phyloP scores from a whole-genome alignment of 2,888 invertebrate genomes.

The Linnaemya tessellans region DNA sequence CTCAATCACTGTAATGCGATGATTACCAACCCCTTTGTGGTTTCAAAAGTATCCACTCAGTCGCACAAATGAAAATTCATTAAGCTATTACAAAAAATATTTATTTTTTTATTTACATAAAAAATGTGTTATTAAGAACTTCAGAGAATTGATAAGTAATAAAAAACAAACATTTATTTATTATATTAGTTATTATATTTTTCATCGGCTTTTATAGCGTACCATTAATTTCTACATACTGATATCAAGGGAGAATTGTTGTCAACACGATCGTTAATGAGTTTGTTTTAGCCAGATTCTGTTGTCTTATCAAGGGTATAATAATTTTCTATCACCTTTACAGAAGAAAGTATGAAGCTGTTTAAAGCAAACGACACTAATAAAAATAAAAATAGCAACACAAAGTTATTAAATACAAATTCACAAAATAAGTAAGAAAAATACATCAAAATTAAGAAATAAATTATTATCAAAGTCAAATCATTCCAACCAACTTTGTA shows the following conservation, averaged over 20 bases:
- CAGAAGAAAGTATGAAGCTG: slow-evolving; percentile 1
- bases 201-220: background rate
- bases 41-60: no score
- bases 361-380: slow-evolving; percentile 48
- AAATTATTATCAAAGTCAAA: slow-evolving; percentile 68
- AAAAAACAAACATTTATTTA: background rate
- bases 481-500: slow-evolving; percentile 47
- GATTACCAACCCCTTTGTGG: no score
- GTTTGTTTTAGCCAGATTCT: slow-evolving; percentile 25
- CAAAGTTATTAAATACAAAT: slow-evolving; percentile 60
- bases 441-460: slow-evolving; percentile 57
- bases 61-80: no score
- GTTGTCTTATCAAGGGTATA: slow-evolving; percentile 38
- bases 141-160: background rate
- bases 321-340: slow-evolving; percentile 26
- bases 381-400: slow-evolving; percentile 48
- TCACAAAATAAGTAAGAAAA: slow-evolving; percentile 40
- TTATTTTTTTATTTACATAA: no score
- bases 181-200: no score
- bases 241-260: background rate
- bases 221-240: background rate
- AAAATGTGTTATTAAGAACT: background rate
- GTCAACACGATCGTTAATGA: background rate
- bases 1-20: no score
- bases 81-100: no score